A percentile compares a stretch with the other conserved stretches of the same genome.
Conservation (phyloP, 1,140 invertebrate species). For the Drosophila gunungcola region DNA sequence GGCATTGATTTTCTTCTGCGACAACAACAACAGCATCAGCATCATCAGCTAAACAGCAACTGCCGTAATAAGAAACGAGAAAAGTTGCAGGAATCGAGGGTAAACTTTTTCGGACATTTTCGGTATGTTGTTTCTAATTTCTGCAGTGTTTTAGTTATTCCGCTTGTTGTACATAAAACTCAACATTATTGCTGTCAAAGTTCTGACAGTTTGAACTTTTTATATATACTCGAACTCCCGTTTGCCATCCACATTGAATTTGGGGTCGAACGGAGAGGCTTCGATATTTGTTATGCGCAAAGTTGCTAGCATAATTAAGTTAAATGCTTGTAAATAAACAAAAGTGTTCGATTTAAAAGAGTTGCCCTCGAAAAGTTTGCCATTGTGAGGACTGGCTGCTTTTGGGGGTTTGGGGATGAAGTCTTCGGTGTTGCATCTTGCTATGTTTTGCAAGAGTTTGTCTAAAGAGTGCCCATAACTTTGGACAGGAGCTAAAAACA, state of each 20-base stretch:
- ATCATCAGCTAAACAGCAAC: slow-evolving; percentile 35
- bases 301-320: slow-evolving; percentile 46
- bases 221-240: slow-evolving; percentile 38
- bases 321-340: slow-evolving; percentile 52
- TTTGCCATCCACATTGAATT: slow-evolving; percentile 1
- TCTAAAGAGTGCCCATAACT: slow-evolving; percentile 7
- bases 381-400: slow-evolving; percentile 6
- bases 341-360: slow-evolving; percentile 47
- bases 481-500: slow-evolving; percentile 12
- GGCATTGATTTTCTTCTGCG: slow-evolving; percentile 71
- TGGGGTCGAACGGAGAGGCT: not conserved
- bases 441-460: not conserved
- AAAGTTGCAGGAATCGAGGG: slow-evolving; percentile 51
- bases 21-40: slow-evolving; percentile 51
- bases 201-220: slow-evolving; percentile 67
- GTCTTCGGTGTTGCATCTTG: not conserved
- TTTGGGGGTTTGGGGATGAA: slow-evolving; percentile 5
- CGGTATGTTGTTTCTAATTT: slow-evolving; percentile 59
- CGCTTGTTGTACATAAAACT: slow-evolving; percentile 65
- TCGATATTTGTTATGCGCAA: slow-evolving; percentile 33
- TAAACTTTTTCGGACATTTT: slow-evolving; percentile 48
- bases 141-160: slow-evolving; percentile 55
- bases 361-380: slow-evolving; percentile 20
- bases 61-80: slow-evolving; percentile 31
- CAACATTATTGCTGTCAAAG: slow-evolving; percentile 71